Conservation (phyloP, 2,797 vertebrate species). For the Erethizon dorsatum region DNA sequence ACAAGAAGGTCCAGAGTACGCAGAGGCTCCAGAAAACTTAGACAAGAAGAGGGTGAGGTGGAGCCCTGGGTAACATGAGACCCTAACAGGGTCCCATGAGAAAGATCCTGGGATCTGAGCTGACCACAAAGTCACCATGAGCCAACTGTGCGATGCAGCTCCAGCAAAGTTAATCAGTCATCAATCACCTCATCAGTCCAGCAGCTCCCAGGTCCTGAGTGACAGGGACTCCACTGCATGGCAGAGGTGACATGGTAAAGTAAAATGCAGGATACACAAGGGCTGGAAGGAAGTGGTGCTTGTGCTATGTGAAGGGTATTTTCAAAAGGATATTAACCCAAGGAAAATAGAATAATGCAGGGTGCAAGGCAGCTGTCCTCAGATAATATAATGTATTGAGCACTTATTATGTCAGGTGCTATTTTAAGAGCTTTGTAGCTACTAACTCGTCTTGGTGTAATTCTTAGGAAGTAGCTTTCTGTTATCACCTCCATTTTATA, state of each 20-base stretch:
- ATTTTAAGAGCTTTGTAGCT: slow-evolving; percentile 14
- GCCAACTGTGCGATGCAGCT: neutral
- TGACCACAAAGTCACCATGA: neutral
- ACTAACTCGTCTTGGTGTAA: neutral
- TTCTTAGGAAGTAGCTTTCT: neutral
- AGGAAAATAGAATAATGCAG: neutral
- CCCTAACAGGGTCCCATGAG: neutral
- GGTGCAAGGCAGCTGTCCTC: neutral
- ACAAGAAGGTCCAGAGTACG: neutral
- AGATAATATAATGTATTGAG: neutral
- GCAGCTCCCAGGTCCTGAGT: neutral
- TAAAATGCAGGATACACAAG: neutral
- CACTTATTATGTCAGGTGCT: neutral
- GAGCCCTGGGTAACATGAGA: neutral
- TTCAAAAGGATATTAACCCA: neutral
- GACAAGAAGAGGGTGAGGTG: neutral
- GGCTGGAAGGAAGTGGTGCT: neutral
- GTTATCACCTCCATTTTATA: neutral
- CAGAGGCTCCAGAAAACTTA: no score
- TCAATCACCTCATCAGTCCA: neutral
- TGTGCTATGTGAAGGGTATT: neutral
- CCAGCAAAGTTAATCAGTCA: neutral
- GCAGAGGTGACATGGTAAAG: neutral
- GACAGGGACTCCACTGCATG: neutral
- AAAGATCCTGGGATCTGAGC: neutral